phyloP scores from a whole-genome alignment of 2,113 vertebrate species.

The Stictonetta naevosa region DNA sequence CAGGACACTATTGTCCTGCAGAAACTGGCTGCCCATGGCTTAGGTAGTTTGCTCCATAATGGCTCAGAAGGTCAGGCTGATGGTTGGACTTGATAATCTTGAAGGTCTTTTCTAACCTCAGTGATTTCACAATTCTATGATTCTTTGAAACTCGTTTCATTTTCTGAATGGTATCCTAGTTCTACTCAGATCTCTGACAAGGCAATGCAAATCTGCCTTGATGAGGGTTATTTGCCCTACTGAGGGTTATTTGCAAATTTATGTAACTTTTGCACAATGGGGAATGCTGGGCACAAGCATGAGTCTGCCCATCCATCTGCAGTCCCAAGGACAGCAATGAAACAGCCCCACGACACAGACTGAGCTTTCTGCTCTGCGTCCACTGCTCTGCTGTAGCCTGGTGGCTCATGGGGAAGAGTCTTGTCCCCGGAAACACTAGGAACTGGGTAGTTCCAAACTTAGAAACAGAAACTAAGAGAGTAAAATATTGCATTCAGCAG shows the following conservation, averaged over 20 bases:
- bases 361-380: background rate
- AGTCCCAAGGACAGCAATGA: background rate
- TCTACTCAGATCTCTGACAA: background rate
- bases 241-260: background rate
- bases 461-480: background rate
- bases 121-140: no score
- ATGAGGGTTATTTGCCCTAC: background rate
- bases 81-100: no score
- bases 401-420: background rate
- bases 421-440: background rate
- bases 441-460: background rate
- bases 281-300: background rate
- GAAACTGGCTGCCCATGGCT: background rate
- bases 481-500: background rate
- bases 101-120: no score
- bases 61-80: no score
- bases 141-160: background rate
- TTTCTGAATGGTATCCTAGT: background rate
- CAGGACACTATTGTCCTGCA: no score
- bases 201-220: background rate
- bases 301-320: background rate
- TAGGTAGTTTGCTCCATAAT: no score
- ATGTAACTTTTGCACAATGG: background rate
- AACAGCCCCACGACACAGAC: background rate
- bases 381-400: background rate